Evolutionary conservation across 2,888 invertebrate genomes (phyloP).

Genomic region (Acronicta aceris): DNA sequence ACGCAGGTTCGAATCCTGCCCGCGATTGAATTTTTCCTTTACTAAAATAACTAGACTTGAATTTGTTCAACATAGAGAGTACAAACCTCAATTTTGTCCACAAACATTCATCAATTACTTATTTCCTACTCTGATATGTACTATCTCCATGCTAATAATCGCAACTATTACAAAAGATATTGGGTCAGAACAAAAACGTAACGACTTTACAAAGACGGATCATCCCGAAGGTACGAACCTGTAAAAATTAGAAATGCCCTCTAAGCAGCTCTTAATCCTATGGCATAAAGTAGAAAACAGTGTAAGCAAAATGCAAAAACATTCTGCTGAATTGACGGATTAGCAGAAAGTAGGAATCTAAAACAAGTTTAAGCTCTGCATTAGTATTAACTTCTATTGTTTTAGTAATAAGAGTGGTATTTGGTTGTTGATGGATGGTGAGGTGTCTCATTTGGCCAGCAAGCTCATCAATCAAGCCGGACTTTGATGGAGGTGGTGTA

Average conservation of each 20-base stretch:
- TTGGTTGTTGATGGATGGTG: constrained; percentile 19
- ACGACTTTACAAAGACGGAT: constrained; percentile 61
- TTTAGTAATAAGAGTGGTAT: constrained; percentile 41
- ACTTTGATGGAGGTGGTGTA: constrained; percentile 82
- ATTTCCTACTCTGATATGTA: constrained; percentile 3
- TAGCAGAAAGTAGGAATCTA: constrained; percentile 63
- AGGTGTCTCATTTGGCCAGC: constrained; percentile 70
- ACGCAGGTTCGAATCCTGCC: no score
- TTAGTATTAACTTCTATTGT: constrained; percentile 23
- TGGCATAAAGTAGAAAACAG: constrained; percentile 41
- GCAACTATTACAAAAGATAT: constrained; percentile 59
- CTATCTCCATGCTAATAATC: constrained; percentile 41
- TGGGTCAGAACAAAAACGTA: constrained; percentile 57
- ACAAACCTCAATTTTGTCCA: no score
- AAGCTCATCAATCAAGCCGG: constrained; percentile 80
- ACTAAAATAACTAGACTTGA: no score
- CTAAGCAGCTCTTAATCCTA: constrained; percentile 4
- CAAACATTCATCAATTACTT: constrained; percentile 27
- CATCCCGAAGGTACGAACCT: constrained; percentile 53
- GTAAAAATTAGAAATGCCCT: constrained; percentile 13
- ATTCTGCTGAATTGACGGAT: constrained; percentile 64
- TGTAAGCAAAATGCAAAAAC: constrained; percentile 20
- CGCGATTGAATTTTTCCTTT: no score
- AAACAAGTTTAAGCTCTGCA: constrained; percentile 44
- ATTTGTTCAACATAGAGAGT: no score